phyloP scores from a whole-genome alignment of 2,888 invertebrate species.

The Gryllus longicercus region DNA sequence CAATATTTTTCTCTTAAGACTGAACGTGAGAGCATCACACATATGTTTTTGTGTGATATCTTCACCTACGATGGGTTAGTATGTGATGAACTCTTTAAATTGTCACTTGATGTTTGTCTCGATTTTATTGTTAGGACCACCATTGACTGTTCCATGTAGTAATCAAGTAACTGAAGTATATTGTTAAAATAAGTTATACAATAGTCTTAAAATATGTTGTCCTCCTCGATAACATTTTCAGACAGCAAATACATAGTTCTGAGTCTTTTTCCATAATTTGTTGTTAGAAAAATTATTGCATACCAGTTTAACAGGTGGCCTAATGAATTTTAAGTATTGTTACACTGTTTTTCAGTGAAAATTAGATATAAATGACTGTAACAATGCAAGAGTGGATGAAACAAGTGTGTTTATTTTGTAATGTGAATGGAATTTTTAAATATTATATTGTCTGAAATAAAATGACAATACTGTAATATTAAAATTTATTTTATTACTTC shows the following conservation, averaged over 20 bases:
- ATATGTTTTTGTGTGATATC: not conserved
- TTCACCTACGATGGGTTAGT: not conserved
- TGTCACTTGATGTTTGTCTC: not conserved
- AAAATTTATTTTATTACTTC: too few species aligned
- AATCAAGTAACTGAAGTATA: too few species aligned
- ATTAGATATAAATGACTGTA: not conserved
- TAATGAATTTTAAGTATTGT: too few species aligned
- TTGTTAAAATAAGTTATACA: too few species aligned
- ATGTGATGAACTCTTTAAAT: not conserved
- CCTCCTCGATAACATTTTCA: too few species aligned
- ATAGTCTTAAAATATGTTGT: too few species aligned
- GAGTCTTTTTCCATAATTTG: too few species aligned
- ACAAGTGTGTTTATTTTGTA: slow-evolving; percentile 6
- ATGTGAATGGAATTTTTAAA: not conserved
- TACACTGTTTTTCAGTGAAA: not conserved
- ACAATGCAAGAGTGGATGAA: not conserved
- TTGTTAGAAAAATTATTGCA: too few species aligned
- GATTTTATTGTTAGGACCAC: not conserved
- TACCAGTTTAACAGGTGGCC: too few species aligned
- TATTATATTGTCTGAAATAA: not conserved
- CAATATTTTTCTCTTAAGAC: not conserved
- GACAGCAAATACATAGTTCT: too few species aligned
- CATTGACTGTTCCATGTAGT: too few species aligned
- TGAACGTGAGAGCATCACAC: not conserved
- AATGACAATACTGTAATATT: too few species aligned